These are phyloP conservation scores for Cephalopholis sonnerati DNA, from an alignment of 2,113 vertebrate species.

Conservation along the genomic window DNA sequence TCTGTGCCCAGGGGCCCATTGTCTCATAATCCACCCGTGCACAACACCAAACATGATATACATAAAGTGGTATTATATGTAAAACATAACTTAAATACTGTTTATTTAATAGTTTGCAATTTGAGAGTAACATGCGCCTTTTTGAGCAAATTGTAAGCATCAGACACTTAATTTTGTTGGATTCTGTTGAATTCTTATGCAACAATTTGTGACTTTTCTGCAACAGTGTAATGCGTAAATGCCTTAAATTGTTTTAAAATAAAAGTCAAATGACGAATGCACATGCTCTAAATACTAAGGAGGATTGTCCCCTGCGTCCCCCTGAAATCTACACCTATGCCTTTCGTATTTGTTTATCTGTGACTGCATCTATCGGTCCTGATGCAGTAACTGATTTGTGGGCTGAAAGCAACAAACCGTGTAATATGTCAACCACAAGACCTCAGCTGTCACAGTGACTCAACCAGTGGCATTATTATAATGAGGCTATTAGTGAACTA, in stretches of 20 bases:
- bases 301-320: too few species aligned
- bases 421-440: constrained; percentile 18
- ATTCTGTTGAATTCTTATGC: too few species aligned
- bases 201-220: too few species aligned
- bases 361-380: background rate
- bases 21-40: too few species aligned
- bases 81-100: background rate
- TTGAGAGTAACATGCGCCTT: background rate
- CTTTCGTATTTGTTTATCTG: background rate
- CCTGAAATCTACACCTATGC: too few species aligned
- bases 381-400: constrained; percentile 9
- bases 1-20: too few species aligned
- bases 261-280: too few species aligned
- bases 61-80: background rate
- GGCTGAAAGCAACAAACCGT: background rate
- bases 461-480: constrained; percentile 30
- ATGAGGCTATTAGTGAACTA: constrained; percentile 34
- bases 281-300: too few species aligned
- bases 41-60: background rate
- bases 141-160: too few species aligned
- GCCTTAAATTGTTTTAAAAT: too few species aligned
- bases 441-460: constrained; percentile 1
- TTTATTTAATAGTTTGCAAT: background rate
- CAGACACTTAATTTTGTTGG: too few species aligned
- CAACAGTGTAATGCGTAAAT: too few species aligned